Evolutionary conservation across 2,888 invertebrate genomes (phyloP).

Genomic region (Cerastis leucographa): DNA sequence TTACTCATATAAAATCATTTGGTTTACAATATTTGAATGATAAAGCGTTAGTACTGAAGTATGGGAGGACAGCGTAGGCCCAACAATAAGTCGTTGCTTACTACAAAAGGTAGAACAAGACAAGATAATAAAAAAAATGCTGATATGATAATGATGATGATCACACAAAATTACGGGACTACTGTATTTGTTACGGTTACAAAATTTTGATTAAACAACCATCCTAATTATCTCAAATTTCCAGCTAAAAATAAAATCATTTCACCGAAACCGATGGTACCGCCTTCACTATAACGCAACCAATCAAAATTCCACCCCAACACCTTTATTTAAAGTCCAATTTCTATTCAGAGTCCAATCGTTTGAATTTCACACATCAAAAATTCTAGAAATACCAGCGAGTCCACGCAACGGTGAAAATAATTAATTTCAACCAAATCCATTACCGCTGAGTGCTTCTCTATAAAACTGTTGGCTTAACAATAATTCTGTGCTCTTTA

Average conservation of each 20-base stretch:
- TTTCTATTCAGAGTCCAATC: conserved; percentile 38
- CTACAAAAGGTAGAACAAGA: no score
- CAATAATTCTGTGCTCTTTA: conserved; percentile 71
- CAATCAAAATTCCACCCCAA: conserved; percentile 59
- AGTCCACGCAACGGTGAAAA: conserved; percentile 76
- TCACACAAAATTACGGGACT: not conserved
- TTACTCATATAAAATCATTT: no score
- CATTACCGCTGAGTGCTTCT: conserved; percentile 81
- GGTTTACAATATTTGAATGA: no score
- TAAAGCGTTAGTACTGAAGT: no score
- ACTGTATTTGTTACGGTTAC: not conserved
- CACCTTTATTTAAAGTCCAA: conserved; percentile 49
- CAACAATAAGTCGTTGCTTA: no score
- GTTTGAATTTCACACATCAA: conserved; percentile 80
- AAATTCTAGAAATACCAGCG: conserved; percentile 77
- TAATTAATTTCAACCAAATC: conserved; percentile 84
- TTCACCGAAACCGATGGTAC: conserved; percentile 54
- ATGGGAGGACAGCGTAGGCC: no score
- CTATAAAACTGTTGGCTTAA: conserved; percentile 77
- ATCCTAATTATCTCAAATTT: conserved; percentile 31
- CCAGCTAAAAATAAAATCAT: conserved; percentile 48
- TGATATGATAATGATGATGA: no score
- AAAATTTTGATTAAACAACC: conserved; percentile 22
- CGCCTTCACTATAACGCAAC: conserved; percentile 10
- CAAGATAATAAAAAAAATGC: no score